phyloP scores from a whole-genome alignment of 2,888 invertebrate genomes.

The Fragum fragum region DNA sequence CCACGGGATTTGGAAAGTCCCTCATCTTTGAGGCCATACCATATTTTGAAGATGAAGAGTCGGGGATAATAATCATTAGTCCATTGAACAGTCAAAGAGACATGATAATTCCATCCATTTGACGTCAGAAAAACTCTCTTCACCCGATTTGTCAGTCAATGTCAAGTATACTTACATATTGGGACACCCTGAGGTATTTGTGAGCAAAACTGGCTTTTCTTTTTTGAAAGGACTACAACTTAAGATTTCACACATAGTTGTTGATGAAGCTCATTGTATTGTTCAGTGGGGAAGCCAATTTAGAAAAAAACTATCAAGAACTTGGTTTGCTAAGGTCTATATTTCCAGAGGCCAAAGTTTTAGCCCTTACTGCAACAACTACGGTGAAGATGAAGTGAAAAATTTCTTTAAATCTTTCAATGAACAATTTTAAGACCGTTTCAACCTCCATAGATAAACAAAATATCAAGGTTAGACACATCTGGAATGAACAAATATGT shows the following conservation, averaged over 20 bases:
- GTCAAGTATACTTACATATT: not conserved
- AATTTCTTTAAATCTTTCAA: not conserved
- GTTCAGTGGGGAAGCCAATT: not conserved
- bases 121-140: not conserved
- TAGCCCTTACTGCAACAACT: not conserved
- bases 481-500: not conserved
- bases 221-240: not conserved
- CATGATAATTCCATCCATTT: not conserved
- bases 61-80: not conserved
- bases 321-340: not conserved
- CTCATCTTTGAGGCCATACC: not conserved
- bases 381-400: not conserved
- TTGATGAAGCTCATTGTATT: slow-evolving; percentile 9
- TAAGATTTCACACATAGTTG: not conserved
- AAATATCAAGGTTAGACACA: slow-evolving; percentile 1
- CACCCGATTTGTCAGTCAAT: not conserved
- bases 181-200: not conserved
- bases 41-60: not conserved
- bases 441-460: not conserved
- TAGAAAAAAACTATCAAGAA: not conserved
- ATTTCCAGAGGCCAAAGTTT: slow-evolving; percentile 5
- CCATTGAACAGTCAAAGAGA: not conserved
- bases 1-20: not conserved
- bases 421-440: not conserved
- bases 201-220: not conserved